Conservation (phyloP, 2,888 invertebrate genomes). For the Byasa hedistus region DNA sequence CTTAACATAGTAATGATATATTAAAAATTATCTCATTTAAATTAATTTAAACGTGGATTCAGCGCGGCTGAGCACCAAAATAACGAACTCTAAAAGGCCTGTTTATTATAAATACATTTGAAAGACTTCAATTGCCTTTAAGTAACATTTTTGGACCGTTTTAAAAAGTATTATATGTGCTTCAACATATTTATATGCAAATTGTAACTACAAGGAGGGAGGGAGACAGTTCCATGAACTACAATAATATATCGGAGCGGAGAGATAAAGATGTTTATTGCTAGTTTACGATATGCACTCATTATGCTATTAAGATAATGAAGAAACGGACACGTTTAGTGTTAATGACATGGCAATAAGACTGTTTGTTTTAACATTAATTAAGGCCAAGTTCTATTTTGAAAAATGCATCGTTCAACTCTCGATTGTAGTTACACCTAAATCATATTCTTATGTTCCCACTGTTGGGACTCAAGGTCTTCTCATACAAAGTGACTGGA, state of each 20-base stretch:
- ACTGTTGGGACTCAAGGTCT: too few relatives aligned
- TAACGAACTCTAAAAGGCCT: too few relatives aligned
- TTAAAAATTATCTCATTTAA: too few relatives aligned
- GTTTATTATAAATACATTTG: too few relatives aligned
- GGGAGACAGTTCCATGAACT: not conserved
- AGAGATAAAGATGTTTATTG: not conserved
- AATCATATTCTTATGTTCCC: too few relatives aligned
- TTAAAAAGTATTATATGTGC: too few relatives aligned
- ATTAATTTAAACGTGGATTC: too few relatives aligned
- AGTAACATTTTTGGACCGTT: too few relatives aligned
- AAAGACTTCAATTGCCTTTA: too few relatives aligned
- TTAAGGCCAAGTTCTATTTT: not conserved
- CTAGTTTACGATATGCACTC: not conserved
- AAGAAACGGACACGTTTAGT: not conserved
- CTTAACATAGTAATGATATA: too few relatives aligned
- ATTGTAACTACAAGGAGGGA: not conserved
- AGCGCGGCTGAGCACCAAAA: too few relatives aligned
- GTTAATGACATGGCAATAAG: not conserved
- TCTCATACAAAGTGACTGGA: too few relatives aligned
- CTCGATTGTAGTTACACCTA: not conserved
- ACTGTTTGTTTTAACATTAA: not conserved
- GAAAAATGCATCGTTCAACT: not conserved
- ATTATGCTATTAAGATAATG: not conserved
- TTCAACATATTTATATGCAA: not conserved
- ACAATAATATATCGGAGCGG: not conserved